Evolutionary conservation across 2,113 vertebrate species (phyloP).

Genomic region (Etia nguti): DNA sequence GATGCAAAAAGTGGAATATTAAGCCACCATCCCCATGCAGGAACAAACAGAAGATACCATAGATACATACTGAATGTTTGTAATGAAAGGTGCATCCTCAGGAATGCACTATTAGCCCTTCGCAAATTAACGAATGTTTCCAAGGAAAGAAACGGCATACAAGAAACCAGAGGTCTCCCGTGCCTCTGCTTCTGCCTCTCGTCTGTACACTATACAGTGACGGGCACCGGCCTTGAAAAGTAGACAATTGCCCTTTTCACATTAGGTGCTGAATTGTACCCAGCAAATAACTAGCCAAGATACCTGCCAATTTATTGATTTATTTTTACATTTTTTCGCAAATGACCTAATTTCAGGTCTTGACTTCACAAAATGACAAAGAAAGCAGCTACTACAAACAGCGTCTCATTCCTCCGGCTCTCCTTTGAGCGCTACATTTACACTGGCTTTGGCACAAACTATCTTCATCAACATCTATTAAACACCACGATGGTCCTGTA

Average conservation of each 20-base stretch:
- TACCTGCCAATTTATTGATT: neutral
- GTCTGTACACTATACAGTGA: slow-evolving; percentile 24
- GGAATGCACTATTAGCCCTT: slow-evolving; percentile 65
- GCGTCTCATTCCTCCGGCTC: neutral
- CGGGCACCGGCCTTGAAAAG: neutral
- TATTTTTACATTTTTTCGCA: neutral
- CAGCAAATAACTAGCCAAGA: neutral
- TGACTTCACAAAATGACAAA: neutral
- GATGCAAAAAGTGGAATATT: neutral
- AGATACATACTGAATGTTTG: slow-evolving; percentile 14
- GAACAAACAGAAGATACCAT: neutral
- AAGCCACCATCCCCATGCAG: neutral
- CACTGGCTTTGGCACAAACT: slow-evolving; percentile 19
- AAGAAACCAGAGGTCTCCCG: neutral
- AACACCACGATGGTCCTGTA: slow-evolving; percentile 1
- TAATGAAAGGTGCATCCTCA: slow-evolving; percentile 30
- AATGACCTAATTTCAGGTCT: neutral
- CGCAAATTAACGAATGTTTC: slow-evolving; percentile 51
- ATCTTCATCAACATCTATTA: neutral
- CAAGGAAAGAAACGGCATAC: neutral
- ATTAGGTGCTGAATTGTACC: neutral
- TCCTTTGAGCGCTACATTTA: slow-evolving; percentile 4
- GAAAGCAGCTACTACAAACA: neutral
- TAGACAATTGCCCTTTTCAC: neutral
- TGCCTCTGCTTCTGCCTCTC: neutral